Evolutionary conservation across 2,113 vertebrate genomes (phyloP).

Genomic region (Marcusenius ussheri): DNA sequence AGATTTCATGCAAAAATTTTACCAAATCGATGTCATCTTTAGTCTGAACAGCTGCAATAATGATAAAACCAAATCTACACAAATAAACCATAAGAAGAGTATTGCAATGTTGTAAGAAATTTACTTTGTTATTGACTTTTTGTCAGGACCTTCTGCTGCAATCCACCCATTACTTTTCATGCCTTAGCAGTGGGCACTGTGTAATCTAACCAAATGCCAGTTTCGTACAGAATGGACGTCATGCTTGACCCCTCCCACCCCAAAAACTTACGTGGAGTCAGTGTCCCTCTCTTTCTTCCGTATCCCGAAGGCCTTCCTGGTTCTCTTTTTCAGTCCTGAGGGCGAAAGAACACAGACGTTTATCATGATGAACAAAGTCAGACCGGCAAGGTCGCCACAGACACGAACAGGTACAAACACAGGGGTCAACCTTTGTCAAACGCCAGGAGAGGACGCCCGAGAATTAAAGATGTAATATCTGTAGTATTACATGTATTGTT

Average conservation of each 20-base stretch:
- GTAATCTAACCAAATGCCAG: neutral
- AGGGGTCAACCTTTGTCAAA: neutral
- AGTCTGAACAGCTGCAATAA: neutral
- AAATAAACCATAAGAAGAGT: neutral
- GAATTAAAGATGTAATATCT: neutral
- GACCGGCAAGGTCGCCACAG: neutral
- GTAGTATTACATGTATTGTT: neutral
- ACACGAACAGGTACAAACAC: neutral
- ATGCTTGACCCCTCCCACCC: neutral
- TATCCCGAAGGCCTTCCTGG: constrained; percentile 94
- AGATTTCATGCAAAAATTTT: neutral
- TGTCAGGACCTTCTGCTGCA: neutral
- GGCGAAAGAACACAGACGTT: constrained; percentile 9
- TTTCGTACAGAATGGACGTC: neutral
- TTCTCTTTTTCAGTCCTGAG: constrained; percentile 94
- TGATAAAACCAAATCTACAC: neutral
- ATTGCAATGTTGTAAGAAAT: too few relatives aligned
- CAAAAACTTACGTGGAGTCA: constrained; percentile 80
- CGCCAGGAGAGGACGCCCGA: neutral
- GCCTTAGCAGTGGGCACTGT: neutral
- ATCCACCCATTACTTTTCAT: neutral
- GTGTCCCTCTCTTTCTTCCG: constrained; percentile 94
- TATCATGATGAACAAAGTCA: neutral
- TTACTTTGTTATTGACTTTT: neutral
- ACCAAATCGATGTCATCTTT: neutral